Evolutionary conservation across 2,113 vertebrate species (phyloP).

Genomic region (Diadophis punctatus): DNA sequence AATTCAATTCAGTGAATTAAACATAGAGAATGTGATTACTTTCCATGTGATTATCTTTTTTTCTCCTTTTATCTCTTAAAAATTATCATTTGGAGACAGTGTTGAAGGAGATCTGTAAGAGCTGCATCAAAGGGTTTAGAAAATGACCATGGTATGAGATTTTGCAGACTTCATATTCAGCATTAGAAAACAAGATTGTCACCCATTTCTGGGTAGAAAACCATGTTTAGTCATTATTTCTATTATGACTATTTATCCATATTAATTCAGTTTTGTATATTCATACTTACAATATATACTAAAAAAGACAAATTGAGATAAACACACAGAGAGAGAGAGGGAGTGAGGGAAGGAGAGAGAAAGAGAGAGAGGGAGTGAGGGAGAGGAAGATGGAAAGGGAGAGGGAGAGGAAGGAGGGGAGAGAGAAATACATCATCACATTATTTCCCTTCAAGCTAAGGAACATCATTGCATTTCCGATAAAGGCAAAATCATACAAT

Average conservation of each 20-base stretch:
- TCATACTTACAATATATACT: not conserved
- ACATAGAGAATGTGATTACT: not conserved
- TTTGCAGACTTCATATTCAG: not conserved
- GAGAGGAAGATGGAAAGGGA: too few relatives aligned
- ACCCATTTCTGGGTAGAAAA: not conserved
- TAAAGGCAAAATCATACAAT: not conserved
- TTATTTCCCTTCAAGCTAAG: not conserved
- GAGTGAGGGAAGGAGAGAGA: too few relatives aligned
- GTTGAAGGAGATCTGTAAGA: not conserved
- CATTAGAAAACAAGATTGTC: not conserved
- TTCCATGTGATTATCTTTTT: not conserved
- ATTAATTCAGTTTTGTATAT: not conserved
- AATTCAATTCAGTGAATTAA: not conserved
- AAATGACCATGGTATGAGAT: not conserved
- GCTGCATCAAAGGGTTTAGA: not conserved
- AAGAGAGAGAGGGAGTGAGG: rapidly evolving
- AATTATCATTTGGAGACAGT: not conserved
- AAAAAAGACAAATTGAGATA: not conserved
- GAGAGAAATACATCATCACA: not conserved
- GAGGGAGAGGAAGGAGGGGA: too few relatives aligned
- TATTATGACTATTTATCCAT: not conserved
- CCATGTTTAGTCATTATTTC: not conserved
- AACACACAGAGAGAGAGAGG: not conserved
- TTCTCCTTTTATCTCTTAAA: not conserved
- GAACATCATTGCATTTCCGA: not conserved